A percentile compares a stretch with the other conserved stretches of the same genome.
Evolutionary conservation across 2,113 vertebrate species (phyloP).

Genomic region (Microtus oregoni): DNA sequence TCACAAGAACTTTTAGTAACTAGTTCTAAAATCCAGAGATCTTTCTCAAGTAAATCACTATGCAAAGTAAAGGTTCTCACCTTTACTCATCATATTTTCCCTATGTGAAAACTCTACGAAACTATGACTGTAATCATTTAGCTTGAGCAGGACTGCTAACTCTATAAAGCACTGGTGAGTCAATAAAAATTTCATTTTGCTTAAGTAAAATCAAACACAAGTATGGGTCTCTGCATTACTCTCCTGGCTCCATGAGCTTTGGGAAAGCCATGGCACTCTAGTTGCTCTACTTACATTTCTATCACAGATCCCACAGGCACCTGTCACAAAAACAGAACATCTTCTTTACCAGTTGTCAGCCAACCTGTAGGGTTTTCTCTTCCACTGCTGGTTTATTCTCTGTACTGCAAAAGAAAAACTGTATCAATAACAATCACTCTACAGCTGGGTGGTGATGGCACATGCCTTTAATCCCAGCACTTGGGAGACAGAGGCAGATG

Average conservation of each 20-base stretch:
- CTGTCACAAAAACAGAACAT: conserved; percentile 74
- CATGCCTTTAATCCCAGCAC: too few species aligned
- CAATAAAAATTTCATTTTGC: conserved; percentile 33
- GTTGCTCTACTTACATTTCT: conserved; percentile 82
- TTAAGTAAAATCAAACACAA: conserved; percentile 46
- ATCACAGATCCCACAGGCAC: conserved; percentile 78
- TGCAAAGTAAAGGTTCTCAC: neutral
- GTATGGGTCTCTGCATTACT: neutral
- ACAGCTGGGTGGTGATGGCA: neutral
- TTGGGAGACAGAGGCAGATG: too few species aligned
- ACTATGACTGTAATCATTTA: neutral
- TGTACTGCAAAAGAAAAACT: conserved; percentile 59
- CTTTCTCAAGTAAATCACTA: conserved; percentile 17
- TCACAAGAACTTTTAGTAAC: conserved; percentile 19
- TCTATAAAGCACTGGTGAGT: conserved; percentile 7
- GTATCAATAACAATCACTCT: conserved; percentile 66
- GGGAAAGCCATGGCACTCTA: neutral
- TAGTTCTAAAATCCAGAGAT: neutral
- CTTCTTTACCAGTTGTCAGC: conserved; percentile 79
- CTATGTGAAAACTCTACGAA: neutral
- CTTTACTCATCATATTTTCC: conserved; percentile 28
- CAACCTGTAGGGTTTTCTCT: conserved; percentile 67
- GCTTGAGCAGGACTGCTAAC: conserved; percentile 26
- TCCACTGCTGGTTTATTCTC: conserved; percentile 82
- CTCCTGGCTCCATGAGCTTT: neutral